Evolutionary conservation across 2,797 vertebrate species (phyloP), one percentile per base, ranked within the genome.

Genomic region (Hephaestus fuliginosus): DNA sequence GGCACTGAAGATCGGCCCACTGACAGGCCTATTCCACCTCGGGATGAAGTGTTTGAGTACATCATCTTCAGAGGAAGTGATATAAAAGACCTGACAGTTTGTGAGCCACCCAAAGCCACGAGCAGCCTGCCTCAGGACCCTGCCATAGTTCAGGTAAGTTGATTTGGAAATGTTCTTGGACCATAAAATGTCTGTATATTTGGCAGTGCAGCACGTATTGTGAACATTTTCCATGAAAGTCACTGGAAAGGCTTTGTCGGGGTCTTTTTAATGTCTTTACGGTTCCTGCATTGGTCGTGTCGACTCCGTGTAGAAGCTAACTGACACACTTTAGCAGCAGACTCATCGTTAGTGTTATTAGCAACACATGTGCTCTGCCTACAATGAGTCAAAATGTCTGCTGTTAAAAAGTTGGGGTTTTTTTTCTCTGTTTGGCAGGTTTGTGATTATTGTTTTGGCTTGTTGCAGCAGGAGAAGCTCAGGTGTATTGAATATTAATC

Each of bases 31-130:
- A 97, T 99, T 86, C 97, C 98, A 2, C 98, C 98, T 53, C 96
- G 98, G 10, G 98, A 99, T 91, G 98, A 99, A 88, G 96, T 99
- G 22, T 99, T 99, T 62, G 98, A 99, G 89, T 99, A 99, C 78
- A 99, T 99, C 70, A 99, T 99, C 88, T 99, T 99, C 83, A 93
- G 98, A 20, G 98, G 98, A 58, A 99, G 98, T 69, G 98, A 99
- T 81, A 99, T 99, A 61, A 99, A 99, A 91, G 98, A 99, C 82
- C 94, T 99, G n/a, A 99, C 98, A 1, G 98, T 99, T 7, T 99
- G 98, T 89, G 98, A 99, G 92, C 97, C 98, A 0, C 98, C 98
- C 11, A 99, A 99, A 89, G 97, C 97, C 53, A 96, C 97, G 18
- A 98, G 97, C 86, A 95, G 94, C 57, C 94, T 99, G 89, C 98